These are phyloP conservation scores for Drosophila insularis DNA, from an alignment of 1,140 invertebrate species.

Conservation along the genomic window DNA sequence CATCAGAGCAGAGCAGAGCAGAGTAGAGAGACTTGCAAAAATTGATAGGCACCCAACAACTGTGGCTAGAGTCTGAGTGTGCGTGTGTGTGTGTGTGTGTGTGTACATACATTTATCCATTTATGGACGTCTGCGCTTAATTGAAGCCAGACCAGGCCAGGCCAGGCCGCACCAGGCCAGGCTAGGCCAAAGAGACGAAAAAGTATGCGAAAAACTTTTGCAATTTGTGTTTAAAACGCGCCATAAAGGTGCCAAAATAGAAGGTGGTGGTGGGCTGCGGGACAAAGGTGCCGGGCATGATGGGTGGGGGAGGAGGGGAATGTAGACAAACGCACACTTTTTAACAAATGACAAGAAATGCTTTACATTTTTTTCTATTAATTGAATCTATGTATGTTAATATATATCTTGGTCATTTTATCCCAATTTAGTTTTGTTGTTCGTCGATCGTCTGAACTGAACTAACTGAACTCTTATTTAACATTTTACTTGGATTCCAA, in stretches of 20 bases:
- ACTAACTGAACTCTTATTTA: slow-evolving; percentile 5
- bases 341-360: slow-evolving; percentile 55
- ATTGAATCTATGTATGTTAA: slow-evolving; percentile 53
- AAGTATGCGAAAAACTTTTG: slow-evolving; percentile 75
- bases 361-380: slow-evolving; percentile 60
- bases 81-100: slow-evolving; percentile 3
- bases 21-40: slow-evolving; percentile 46
- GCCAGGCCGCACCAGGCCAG: slow-evolving; percentile 34
- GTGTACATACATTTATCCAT: slow-evolving; percentile 50
- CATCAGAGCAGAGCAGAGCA: slow-evolving; percentile 51
- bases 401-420: slow-evolving; percentile 9
- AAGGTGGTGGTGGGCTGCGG: slow-evolving; percentile 12
- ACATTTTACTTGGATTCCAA: not conserved
- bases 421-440: slow-evolving; percentile 37
- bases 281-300: not conserved
- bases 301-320: not conserved
- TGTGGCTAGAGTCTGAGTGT: slow-evolving; percentile 22
- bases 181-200: slow-evolving; percentile 10
- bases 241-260: slow-evolving; percentile 58
- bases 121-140: slow-evolving; percentile 78
- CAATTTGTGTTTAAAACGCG: slow-evolving; percentile 51
- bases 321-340: slow-evolving; percentile 27
- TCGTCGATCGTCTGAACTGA: not conserved
- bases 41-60: slow-evolving; percentile 74
- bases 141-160: slow-evolving; percentile 56